These are phyloP conservation scores for Aphodius granarius DNA, from an alignment of 2,888 invertebrate genomes.

Conservation along the genomic window DNA sequence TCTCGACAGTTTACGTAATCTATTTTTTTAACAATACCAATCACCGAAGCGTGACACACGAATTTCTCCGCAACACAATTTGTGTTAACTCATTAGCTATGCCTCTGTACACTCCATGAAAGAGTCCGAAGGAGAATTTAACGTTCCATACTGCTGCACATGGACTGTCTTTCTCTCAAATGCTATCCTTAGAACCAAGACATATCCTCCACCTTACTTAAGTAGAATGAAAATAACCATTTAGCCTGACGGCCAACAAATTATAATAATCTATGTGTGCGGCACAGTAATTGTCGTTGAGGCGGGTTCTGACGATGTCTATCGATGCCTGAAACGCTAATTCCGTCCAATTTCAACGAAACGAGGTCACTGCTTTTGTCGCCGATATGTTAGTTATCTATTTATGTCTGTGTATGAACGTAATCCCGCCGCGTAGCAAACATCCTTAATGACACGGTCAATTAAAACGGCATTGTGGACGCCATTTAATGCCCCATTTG, in stretches of 20 bases:
- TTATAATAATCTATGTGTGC: background rate
- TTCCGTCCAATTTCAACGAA: background rate
- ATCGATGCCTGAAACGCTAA: background rate
- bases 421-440: background rate
- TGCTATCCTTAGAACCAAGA: background rate
- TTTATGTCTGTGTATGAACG: background rate
- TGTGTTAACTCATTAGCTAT: background rate
- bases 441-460: background rate
- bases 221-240: no score
- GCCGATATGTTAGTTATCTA: background rate
- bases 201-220: no score
- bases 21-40: background rate
- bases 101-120: background rate
- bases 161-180: background rate
- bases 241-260: background rate
- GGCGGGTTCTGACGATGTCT: background rate
- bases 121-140: background rate
- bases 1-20: background rate
- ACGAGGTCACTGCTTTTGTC: background rate
- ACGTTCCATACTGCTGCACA: background rate
- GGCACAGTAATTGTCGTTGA: background rate
- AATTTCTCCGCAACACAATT: background rate
- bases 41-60: background rate
- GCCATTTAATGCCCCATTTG: background rate
- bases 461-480: background rate